phyloP scores from a whole-genome alignment of 2,797 vertebrate species.

The Balearica regulorum region DNA sequence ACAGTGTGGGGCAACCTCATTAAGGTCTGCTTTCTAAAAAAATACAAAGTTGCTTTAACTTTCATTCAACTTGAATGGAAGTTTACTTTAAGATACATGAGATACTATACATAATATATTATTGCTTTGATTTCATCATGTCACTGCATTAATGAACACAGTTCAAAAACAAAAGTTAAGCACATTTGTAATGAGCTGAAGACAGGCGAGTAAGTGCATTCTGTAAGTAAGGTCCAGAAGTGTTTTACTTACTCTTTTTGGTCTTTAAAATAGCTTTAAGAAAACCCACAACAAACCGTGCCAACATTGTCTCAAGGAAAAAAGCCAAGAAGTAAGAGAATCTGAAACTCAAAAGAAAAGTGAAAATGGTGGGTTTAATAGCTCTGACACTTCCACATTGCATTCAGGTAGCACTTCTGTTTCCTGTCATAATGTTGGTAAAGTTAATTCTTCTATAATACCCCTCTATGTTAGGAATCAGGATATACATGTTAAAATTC shows the following conservation, averaged over 20 bases:
- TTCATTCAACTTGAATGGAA: neutral
- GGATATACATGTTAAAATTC: neutral
- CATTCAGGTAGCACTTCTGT: neutral
- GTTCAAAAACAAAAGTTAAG: neutral
- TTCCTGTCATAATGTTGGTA: neutral
- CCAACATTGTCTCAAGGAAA: neutral
- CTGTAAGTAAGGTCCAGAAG: neutral
- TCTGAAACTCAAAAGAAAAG: neutral
- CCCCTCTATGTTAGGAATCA: neutral
- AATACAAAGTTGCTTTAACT: neutral
- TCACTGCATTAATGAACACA: neutral
- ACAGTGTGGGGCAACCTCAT: neutral
- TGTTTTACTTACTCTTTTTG: neutral
- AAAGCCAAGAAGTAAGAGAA: neutral
- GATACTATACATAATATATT: neutral
- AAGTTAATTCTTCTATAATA: neutral
- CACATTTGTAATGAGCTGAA: neutral
- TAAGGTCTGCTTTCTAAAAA: neutral
- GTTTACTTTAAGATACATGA: neutral
- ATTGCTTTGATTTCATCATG: neutral
- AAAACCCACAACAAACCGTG: neutral
- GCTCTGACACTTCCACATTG: neutral
- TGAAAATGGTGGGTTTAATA: neutral
- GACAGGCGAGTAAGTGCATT: neutral
- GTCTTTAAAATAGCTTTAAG: neutral